phyloP scores from a whole-genome alignment of 1,140 invertebrate species.

The Drosophila neocordata region DNA sequence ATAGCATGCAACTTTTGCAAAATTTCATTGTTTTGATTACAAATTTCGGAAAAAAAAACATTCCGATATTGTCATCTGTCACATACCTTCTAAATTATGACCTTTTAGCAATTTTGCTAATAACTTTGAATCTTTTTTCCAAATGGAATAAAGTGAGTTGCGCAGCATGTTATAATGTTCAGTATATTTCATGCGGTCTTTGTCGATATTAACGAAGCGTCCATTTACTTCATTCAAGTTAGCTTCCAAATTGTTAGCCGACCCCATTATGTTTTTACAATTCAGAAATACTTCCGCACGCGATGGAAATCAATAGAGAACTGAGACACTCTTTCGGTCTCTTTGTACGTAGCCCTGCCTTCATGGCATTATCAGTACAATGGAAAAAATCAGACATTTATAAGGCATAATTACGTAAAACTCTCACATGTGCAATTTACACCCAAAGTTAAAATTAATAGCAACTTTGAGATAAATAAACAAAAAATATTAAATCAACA shows the following conservation, averaged over 20 bases:
- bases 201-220: constrained; percentile 38
- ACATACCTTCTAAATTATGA: constrained; percentile 48
- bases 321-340: no score
- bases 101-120: constrained; percentile 42
- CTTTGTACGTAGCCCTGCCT: no score
- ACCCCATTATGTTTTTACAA: not conserved
- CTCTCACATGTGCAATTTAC: no score
- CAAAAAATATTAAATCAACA: no score
- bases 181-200: constrained; percentile 26
- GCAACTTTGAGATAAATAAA: no score
- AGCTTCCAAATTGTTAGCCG: constrained; percentile 20
- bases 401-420: no score
- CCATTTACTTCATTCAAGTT: constrained; percentile 4
- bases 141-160: constrained; percentile 29
- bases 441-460: no score
- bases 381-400: no score
- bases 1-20: not conserved
- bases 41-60: no score
- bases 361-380: no score
- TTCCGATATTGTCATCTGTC: no score
- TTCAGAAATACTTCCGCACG: not conserved
- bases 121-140: constrained; percentile 16
- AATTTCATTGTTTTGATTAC: no score
- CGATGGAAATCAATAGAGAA: not conserved
- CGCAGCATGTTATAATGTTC: constrained; percentile 41